A percentile compares a stretch with the other conserved stretches of the same genome.
phyloP scores from a whole-genome alignment of 2,113 vertebrate species.

The Tichodroma muraria region DNA sequence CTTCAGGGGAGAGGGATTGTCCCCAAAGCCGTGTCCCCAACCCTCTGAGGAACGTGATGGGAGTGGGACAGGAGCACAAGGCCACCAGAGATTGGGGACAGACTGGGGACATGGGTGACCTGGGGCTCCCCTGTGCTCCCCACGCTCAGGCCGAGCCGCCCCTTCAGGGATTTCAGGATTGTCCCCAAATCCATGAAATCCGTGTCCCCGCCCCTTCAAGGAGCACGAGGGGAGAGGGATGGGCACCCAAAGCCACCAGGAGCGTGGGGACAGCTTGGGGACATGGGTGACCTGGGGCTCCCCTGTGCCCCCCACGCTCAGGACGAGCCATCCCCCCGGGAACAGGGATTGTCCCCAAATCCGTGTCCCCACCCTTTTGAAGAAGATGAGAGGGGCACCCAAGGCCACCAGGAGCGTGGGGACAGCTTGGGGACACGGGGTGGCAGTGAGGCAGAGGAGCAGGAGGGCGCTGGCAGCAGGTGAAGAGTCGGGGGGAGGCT shows the following conservation, averaged over 20 bases:
- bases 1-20: no score
- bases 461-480: no score
- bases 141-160: no score
- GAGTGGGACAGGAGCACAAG: neutral
- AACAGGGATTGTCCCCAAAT: neutral
- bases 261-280: neutral
- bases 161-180: no score
- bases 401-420: neutral
- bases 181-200: neutral
- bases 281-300: neutral
- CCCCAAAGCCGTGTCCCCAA: neutral
- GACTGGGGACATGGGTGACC: no score
- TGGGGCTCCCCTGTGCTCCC: no score
- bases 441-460: neutral
- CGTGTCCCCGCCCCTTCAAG: rapidly evolving
- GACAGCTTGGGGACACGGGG: neutral
- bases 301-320: neutral
- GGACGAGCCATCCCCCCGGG: neutral
- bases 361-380: rapidly evolving
- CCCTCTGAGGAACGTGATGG: rapidly evolving
- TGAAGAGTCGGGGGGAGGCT: rapidly evolving
- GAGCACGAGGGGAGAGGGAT: no score
- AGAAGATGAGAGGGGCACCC: rapidly evolving
- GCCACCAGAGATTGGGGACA: no score
- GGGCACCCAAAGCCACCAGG: neutral